Evolutionary conservation across 2,797 vertebrate species (phyloP), one percentile per base, ranked within the genome.

Genomic region (Argya squamiceps): DNA sequence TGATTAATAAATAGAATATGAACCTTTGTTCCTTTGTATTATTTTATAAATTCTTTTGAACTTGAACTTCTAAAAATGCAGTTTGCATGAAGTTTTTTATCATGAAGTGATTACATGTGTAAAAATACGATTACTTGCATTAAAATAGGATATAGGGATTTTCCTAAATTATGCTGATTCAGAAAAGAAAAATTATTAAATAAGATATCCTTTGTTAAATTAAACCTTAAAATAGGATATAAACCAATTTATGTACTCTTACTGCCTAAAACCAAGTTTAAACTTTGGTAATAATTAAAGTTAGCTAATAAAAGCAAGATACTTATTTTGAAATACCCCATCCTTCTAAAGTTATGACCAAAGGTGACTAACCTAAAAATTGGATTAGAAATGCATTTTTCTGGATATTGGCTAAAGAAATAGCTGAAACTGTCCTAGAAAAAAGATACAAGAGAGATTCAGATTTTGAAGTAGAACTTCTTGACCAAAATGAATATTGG

Each of bases 1-100:
- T 94, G 46, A 58, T 91, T 41, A 53, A 89, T 89, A 91, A 58
- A 78, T n/a, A 65, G 68, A 85, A 56, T 64, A 47, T 75, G 62
- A 92, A 77, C 93, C 80, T 96, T 95, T 96, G 88, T 96, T 97
- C 94, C 91, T 82, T 96, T 97, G 92, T 95, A 87, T 92, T 89
- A 76, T 58, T 87, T 91, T 68, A 60, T 39, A n/a, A 74, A 55
- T 56, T 81, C 15, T 36, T 87, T 49, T 75, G 30, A 90, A 53
- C 0, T 0, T 30, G 23, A 84, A 47, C n/a, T 63, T 78, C 34
- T 76, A 84, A 77, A 85, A 84, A 39, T 4, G 6, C 43, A n/a
- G 27, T 55, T 88, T 44, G 5, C 11, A 18, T 64, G 10, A 70
- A 74, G 39, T 26, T 63, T 12, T 88, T 81, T 52, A 39, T 68